phyloP scores from a whole-genome alignment of 2,888 invertebrate genomes.

The Aphrophora alni region DNA sequence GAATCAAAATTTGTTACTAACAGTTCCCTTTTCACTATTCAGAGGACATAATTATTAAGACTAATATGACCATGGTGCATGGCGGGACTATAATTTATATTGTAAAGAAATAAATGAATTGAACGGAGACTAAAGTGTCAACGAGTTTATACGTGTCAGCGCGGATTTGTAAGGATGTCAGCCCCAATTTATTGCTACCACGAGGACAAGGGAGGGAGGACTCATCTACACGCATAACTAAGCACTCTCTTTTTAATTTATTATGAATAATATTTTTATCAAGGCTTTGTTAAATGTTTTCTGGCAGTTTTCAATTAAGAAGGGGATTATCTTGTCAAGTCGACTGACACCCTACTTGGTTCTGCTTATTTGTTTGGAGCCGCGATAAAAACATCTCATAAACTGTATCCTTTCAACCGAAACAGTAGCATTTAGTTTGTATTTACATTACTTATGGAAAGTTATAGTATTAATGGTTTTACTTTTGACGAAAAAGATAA shows the following conservation, averaged over 20 bases:
- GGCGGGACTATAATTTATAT: not conserved
- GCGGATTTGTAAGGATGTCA: not conserved
- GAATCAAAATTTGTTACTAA: no score
- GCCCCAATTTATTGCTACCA: not conserved
- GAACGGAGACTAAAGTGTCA: not conserved
- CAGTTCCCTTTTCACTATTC: no score
- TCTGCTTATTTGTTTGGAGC: not conserved
- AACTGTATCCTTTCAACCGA: not conserved
- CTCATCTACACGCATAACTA: not conserved
- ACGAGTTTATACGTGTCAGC: not conserved
- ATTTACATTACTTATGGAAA: not conserved
- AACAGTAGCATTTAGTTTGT: not conserved
- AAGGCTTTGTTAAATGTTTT: not conserved
- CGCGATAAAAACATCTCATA: not conserved
- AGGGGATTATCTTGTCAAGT: not conserved
- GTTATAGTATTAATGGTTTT: not conserved
- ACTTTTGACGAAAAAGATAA: no score
- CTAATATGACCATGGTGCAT: no score
- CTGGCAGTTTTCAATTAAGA: slow-evolving; percentile 5
- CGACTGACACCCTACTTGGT: not conserved
- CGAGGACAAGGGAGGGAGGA: not conserved
- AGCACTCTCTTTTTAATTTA: not conserved
- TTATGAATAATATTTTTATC: slow-evolving; percentile 9
- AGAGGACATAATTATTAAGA: no score
- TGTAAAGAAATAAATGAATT: not conserved